Conservation (phyloP, 2,888 invertebrate genomes). For the Dryadula phaetusa region DNA sequence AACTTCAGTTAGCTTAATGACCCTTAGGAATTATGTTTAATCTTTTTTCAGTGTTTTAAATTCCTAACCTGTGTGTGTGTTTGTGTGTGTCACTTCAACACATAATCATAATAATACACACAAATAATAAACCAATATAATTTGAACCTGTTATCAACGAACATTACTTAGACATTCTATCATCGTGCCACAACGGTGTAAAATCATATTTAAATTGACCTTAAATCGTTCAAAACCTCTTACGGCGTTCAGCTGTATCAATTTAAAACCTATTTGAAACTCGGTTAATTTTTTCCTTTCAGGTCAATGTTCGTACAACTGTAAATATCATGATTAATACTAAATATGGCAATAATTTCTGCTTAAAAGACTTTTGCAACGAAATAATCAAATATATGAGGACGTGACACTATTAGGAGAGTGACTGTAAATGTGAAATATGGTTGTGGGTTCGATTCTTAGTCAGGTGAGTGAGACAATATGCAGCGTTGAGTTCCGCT, state of each 20-base stretch:
- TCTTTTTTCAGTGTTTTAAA: too few relatives aligned
- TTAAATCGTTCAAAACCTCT: background rate
- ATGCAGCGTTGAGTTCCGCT: too few relatives aligned
- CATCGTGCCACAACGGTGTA: background rate
- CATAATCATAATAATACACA: too few relatives aligned
- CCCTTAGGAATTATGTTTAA: too few relatives aligned
- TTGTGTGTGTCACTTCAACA: too few relatives aligned
- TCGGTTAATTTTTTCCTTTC: slow-evolving; percentile 17
- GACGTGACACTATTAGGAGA: too few relatives aligned
- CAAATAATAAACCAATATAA: background rate
- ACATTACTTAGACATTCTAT: background rate
- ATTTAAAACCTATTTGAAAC: slow-evolving; percentile 2
- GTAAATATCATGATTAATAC: slow-evolving; percentile 14
- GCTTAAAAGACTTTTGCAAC: background rate
- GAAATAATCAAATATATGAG: background rate
- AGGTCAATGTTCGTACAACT: slow-evolving; percentile 16
- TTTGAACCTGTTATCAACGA: background rate
- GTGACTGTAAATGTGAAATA: too few relatives aligned
- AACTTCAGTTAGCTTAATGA: too few relatives aligned
- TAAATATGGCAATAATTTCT: background rate
- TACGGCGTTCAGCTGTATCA: slow-evolving; percentile 15
- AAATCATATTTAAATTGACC: background rate
- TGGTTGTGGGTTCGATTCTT: too few relatives aligned
- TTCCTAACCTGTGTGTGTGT: too few relatives aligned
- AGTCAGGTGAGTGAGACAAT: too few relatives aligned